Evolutionary conservation across 92 coral and sea anemone genomes (phyloP).

Genomic region (Desmophyllum pertusum): DNA sequence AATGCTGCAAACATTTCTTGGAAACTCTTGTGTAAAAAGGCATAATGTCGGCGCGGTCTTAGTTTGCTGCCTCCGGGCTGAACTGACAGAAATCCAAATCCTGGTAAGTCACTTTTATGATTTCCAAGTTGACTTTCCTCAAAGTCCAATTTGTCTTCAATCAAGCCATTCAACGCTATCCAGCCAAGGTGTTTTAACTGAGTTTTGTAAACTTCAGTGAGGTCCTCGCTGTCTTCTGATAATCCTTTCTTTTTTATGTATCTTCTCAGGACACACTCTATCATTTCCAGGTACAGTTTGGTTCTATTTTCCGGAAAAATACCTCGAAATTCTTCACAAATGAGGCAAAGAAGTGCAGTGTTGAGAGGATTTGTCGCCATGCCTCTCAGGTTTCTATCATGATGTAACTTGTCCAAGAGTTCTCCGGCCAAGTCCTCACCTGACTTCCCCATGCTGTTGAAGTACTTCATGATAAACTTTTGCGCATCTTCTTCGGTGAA

Average conservation of each 20-base stretch:
- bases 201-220: neutral
- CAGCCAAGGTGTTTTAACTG: neutral
- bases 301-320: neutral
- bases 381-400: neutral
- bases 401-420: neutral
- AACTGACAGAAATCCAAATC: neutral
- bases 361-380: neutral
- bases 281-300: neutral
- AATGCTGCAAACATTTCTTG: neutral
- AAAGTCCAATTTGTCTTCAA: neutral
- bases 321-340: neutral
- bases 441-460: neutral
- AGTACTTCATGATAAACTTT: neutral
- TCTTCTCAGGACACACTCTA: neutral
- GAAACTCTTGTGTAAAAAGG: neutral
- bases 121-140: neutral
- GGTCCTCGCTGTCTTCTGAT: neutral
- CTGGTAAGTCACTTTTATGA: neutral
- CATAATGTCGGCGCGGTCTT: neutral
- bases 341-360: neutral
- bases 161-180: neutral
- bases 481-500: neutral
- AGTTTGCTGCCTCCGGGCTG: neutral
- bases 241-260: neutral
- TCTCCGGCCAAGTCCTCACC: neutral